These are phyloP conservation scores for Macrotrachela quadricornifera DNA, from an alignment of 1,140 invertebrate species.

Conservation along the genomic window DNA sequence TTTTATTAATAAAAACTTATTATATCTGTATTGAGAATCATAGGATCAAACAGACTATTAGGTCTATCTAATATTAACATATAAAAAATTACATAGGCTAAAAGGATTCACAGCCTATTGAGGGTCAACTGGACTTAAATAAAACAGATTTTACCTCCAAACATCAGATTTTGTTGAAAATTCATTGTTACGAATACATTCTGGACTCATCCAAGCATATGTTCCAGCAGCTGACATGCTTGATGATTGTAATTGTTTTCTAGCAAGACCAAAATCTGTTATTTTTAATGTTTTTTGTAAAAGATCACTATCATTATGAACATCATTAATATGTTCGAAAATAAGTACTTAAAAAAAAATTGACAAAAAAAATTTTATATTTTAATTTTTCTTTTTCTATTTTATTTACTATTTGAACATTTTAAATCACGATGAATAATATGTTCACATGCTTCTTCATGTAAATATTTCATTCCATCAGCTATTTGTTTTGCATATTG, in stretches of 20 bases:
- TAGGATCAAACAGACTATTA: too few species aligned
- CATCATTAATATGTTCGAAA: constrained; percentile 61
- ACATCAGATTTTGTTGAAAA: constrained; percentile 87
- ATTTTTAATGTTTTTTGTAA: constrained; percentile 80
- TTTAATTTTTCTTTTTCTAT: too few species aligned
- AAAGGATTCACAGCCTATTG: too few species aligned
- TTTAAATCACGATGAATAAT: constrained; percentile 87
- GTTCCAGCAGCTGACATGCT: constrained; percentile 58
- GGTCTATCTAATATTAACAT: too few species aligned
- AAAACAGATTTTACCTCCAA: constrained; percentile 42
- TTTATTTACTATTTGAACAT: constrained; percentile 53
- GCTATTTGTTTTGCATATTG: constrained; percentile 92
- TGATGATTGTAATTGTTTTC: constrained; percentile 59
- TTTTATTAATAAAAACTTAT: too few species aligned
- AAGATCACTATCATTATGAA: constrained; percentile 38
- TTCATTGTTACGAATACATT: constrained; percentile 73
- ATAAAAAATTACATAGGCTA: too few species aligned
- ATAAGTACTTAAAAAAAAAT: constrained; percentile 39
- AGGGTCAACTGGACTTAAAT: too few species aligned
- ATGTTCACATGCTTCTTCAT: constrained; percentile 45
- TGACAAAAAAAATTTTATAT: too few species aligned
- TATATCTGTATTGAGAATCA: too few species aligned
- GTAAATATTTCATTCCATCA: constrained; percentile 79
- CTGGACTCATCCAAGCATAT: constrained; percentile 95
- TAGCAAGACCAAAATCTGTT: constrained; percentile 80